phyloP scores from a whole-genome alignment of 2,888 invertebrate genomes.

The Alviniconcha strummeri region DNA sequence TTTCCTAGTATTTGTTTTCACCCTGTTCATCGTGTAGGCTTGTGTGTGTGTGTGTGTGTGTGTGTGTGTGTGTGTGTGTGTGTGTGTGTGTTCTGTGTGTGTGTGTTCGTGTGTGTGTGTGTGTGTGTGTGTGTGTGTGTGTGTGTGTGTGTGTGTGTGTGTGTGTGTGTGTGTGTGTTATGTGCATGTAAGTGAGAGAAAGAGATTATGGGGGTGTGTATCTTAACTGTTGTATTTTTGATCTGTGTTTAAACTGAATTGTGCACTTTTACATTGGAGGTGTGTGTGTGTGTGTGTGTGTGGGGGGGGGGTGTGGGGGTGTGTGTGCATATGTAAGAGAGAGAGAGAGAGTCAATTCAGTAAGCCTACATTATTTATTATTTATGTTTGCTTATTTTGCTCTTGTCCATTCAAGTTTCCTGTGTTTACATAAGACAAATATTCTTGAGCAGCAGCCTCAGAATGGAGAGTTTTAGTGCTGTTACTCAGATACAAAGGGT shows the following conservation, averaged over 20 bases:
- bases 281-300: background rate
- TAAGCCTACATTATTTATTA: no score
- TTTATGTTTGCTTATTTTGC: no score
- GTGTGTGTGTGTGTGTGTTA: background rate
- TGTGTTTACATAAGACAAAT: no score
- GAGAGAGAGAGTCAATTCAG: no score
- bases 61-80: background rate
- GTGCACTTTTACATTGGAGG: background rate
- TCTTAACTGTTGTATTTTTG: background rate
- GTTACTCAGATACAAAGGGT: no score
- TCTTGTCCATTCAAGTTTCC: no score
- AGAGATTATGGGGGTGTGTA: background rate
- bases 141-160: background rate
- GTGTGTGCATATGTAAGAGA: background rate
- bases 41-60: constrained; percentile 11
- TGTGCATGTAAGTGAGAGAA: background rate
- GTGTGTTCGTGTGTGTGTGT: background rate
- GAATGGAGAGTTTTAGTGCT: no score
- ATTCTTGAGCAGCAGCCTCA: no score
- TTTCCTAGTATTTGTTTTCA: no score
- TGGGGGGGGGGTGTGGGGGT: background rate
- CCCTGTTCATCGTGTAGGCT: background rate
- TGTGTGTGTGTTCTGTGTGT: background rate
- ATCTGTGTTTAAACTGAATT: no score
- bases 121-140: constrained; percentile 8